Percentiles rank a stretch among this genome's conserved stretches.
Evolutionary conservation across 2,888 invertebrate species (phyloP).

Genomic region (Tetragnatha montana): DNA sequence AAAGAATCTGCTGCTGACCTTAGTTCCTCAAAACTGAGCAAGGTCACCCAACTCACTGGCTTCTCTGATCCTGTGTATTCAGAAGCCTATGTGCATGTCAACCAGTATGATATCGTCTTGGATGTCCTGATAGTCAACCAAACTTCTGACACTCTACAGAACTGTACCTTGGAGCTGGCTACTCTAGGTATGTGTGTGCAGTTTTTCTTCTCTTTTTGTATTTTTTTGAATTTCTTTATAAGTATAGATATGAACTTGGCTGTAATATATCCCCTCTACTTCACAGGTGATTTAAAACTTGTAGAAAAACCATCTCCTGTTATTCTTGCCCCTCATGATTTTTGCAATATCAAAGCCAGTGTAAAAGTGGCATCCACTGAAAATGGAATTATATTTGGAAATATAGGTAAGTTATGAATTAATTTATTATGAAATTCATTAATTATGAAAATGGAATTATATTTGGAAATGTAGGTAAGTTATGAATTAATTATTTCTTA

Average conservation of each 20-base stretch:
- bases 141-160: slow-evolving; percentile 96
- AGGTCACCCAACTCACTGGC: slow-evolving; percentile 95
- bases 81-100: slow-evolving; percentile 99
- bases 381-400: slow-evolving; percentile 99
- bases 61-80: slow-evolving; percentile 99
- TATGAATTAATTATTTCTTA: no score
- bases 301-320: slow-evolving; percentile 98
- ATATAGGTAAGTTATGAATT: slow-evolving; percentile 89
- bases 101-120: slow-evolving; percentile 98
- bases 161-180: slow-evolving; percentile 97
- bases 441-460: slow-evolving; percentile 99
- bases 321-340: slow-evolving; percentile 96
- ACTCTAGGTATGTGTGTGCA: slow-evolving; percentile 81
- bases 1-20: slow-evolving; percentile 76
- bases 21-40: slow-evolving; percentile 80
- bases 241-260: neutral
- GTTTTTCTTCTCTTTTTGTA: neutral
- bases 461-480: slow-evolving; percentile 96
- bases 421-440: no score
- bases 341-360: slow-evolving; percentile 97
- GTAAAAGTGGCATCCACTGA: slow-evolving; percentile 99
- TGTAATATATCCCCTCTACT: neutral
- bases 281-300: slow-evolving; percentile 91
- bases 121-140: slow-evolving; percentile 99
- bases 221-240: neutral